A percentile compares a stretch with the other conserved stretches of the same genome.
Conservation (phyloP, 1,140 invertebrate genomes). For the Stegodyphus dumicola region DNA sequence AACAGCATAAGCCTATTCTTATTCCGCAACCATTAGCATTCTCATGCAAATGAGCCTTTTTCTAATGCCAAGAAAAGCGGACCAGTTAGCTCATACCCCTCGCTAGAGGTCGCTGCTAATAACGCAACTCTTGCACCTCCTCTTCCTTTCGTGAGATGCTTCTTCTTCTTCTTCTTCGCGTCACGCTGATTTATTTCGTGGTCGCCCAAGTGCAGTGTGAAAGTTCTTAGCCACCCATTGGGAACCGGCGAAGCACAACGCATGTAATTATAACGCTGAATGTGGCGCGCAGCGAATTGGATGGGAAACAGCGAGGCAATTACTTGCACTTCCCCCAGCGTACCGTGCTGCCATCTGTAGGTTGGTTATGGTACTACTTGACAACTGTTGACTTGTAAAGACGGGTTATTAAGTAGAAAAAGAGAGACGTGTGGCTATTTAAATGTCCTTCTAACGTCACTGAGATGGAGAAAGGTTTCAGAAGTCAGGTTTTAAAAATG, state of each 20-base stretch:
- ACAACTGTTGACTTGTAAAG: conserved; percentile 42
- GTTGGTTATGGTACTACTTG: conserved; percentile 11
- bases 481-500: no score
- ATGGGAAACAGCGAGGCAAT: conserved; percentile 50
- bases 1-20: conserved; percentile 47
- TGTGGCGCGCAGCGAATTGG: conserved; percentile 47
- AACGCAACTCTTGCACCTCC: neutral
- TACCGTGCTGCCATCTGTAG: conserved; percentile 49
- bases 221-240: conserved; percentile 56
- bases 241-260: conserved; percentile 54
- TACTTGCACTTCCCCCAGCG: neutral
- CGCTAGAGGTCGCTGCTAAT: conserved; percentile 54
- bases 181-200: conserved; percentile 57
- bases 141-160: neutral
- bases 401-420: no score
- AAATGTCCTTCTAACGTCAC: no score
- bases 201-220: conserved; percentile 41
- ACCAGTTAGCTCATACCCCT: neutral
- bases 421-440: no score
- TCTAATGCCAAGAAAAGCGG: conserved; percentile 21
- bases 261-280: conserved; percentile 5
- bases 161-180: conserved; percentile 32
- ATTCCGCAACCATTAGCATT: conserved; percentile 57
- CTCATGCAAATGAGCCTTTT: conserved; percentile 57
- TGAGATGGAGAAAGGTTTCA: no score